Base-by-base conservation (phyloP, 2,888 invertebrate species). In the Metalampra italica region DNA sequence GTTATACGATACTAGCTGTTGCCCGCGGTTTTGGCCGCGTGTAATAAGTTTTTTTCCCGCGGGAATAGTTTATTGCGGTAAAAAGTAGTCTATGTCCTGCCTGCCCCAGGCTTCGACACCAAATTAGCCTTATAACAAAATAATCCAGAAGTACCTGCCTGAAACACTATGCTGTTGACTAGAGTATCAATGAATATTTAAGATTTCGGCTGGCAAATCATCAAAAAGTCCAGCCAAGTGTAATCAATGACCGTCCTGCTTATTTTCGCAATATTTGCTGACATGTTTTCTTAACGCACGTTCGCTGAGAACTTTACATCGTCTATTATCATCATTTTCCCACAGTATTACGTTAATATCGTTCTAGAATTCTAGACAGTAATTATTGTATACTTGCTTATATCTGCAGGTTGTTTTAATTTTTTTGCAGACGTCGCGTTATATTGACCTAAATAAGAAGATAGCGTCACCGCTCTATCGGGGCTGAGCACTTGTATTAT, bases 361-460 rank as follows among this genome's bases (percentile, higher is more conserved):
- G 47, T 34, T 32, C 29, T 32, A n/a, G 22, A 22, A 22, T 3
- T 22, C 22, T 22, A 40, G 29, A 50, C 45, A 50, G 46, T 47
- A 34, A 38, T n/a, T n/a, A n/a, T 29, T 47, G 40, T 44, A 40
- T 38, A 39, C 9, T 43, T 37, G 41, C 14, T 38, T 41, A n/a
- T n/a, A n/a, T 46, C 29, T 38, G 50, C n/a, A 22, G n/a, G 9
- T 50, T 72, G 22, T 71, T 72, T 68, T 79, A 74, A 77, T 81
- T 82, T 22, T 22, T 78, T 82, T 83, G 84, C 80, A 69, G 67
- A 57, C 68, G 68, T 61, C 61, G 70, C 72, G 75, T 77, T 75
- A 72, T 78, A 78, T 77, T 88, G 86, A 87, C 87, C 88, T 72
- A 80, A 85, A 86, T 87, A 79, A 60, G 67, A 59, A 64, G 71